Percentiles rank a stretch among this genome's conserved stretches.
Evolutionary conservation across 2,888 invertebrate species (phyloP).

Genomic region (Antheraea assamensis): DNA sequence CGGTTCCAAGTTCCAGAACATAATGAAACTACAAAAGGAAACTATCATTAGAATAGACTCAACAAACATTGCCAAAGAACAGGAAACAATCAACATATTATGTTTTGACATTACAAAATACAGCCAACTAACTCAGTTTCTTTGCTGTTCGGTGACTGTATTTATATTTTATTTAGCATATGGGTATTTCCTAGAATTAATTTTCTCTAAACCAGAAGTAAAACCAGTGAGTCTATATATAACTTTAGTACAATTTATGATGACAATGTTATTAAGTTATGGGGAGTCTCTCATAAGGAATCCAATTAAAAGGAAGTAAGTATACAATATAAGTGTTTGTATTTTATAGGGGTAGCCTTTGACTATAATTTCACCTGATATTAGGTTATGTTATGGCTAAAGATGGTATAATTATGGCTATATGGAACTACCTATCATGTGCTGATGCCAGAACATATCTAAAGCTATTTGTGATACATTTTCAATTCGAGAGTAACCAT

Average conservation of each 20-base stretch:
- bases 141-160: constrained; percentile 89
- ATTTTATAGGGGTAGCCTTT: too few relatives aligned
- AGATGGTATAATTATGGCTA: too few relatives aligned
- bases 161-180: constrained; percentile 95
- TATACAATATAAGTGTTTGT: constrained; percentile 27
- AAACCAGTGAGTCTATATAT: constrained; percentile 95
- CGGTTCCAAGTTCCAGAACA: neutral
- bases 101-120: constrained; percentile 88
- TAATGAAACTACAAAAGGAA: constrained; percentile 58
- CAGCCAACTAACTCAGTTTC: constrained; percentile 86
- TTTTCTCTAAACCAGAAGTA: constrained; percentile 95
- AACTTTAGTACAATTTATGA: constrained; percentile 94
- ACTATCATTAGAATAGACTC: constrained; percentile 63
- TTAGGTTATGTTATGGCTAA: too few relatives aligned
- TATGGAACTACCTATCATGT: too few relatives aligned
- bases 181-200: constrained; percentile 95
- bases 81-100: constrained; percentile 83
- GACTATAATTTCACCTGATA: too few relatives aligned
- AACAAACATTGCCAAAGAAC: constrained; percentile 38
- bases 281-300: constrained; percentile 86
- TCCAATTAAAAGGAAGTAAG: constrained; percentile 83
- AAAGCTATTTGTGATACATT: too few relatives aligned
- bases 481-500: too few relatives aligned
- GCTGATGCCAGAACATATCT: too few relatives aligned
- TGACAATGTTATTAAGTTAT: constrained; percentile 91